Conservation (phyloP, 1,140 invertebrate species). For the Drosophila elegans region DNA sequence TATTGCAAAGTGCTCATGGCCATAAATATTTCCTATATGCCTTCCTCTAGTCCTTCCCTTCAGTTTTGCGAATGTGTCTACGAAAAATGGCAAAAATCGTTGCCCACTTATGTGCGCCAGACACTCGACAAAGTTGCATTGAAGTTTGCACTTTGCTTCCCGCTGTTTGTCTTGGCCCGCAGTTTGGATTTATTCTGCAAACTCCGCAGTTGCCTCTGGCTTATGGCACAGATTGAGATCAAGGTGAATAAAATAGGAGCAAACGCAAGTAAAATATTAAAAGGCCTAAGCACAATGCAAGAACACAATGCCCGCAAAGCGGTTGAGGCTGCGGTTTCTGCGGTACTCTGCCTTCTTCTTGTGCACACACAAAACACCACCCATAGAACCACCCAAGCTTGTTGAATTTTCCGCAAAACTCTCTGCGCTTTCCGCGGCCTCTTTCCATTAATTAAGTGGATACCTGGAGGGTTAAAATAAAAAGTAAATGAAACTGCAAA, state of each 20-base stretch:
- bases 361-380: conserved; percentile 28
- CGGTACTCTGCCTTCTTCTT: conserved; percentile 14
- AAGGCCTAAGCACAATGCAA: conserved; percentile 75
- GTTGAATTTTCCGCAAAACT: conserved; percentile 28
- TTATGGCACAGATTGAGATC: conserved; percentile 42
- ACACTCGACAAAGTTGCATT: conserved; percentile 44
- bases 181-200: conserved; percentile 49
- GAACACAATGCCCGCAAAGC: conserved; percentile 61
- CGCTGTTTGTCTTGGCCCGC: conserved; percentile 51
- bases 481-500: background rate
- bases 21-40: conserved; percentile 45
- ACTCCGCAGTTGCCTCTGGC: conserved; percentile 46
- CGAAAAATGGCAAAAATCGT: conserved; percentile 31
- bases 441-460: conserved; percentile 60
- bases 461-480: conserved; percentile 14
- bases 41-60: background rate
- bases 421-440: conserved; percentile 18
- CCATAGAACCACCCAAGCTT: conserved; percentile 9
- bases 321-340: conserved; percentile 39
- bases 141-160: conserved; percentile 42
- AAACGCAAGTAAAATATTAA: conserved; percentile 76
- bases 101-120: conserved; percentile 62
- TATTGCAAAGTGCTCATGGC: conserved; percentile 19
- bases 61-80: conserved; percentile 14
- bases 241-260: conserved; percentile 60